Evolutionary conservation across 2,797 vertebrate genomes (phyloP), one percentile per base, ranked within the genome.

Genomic region (Lerista edwardsae): DNA sequence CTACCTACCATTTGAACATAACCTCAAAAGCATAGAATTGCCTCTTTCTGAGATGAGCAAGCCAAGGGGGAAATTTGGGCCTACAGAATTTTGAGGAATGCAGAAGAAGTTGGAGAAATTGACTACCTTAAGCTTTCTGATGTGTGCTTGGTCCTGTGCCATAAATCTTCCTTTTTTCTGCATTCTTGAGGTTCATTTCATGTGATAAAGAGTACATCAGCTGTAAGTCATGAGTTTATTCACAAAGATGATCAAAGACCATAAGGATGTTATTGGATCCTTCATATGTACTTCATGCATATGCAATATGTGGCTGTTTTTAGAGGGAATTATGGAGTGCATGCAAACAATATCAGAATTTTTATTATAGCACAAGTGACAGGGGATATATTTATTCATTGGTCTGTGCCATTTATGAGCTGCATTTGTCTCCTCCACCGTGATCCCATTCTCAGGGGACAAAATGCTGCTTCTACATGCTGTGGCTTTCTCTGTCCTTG

Each of bases 141-240:
- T 36, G 12, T 3, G 8, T 64, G 1, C 36, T 78, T 8, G 12
- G 34, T 36, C 17, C 6, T 15, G 15, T 2, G 1, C 36, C 65
- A 77, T 69, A 69, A 83, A 69, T 72, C n/a, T 84, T 78, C 29
- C 29, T 31, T 25, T 57, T n/a, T 57, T 44, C 21, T 77, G 27
- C 27, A 68, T 69, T 15, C 21, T n/a, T 31, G 34, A 68, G 27
- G 29, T 68, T 59, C 65, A 64, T 75, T 9, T 65, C 31, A 29
- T 64, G 25, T 29, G 6, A 25, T 68, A 68, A 76, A 76, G 7
- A n/a, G 2, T 36, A 69, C 19, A 59, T 25, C 14, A 59, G 14
- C 15, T 36, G 21, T 57, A 79, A 74, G 25, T 72, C 44, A 47
- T 79, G 25, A 29, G 17, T 79, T 59, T 79, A 39, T 79, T 64